phyloP scores from a whole-genome alignment of 2,888 invertebrate genomes.

The Mesoligia furuncula region DNA sequence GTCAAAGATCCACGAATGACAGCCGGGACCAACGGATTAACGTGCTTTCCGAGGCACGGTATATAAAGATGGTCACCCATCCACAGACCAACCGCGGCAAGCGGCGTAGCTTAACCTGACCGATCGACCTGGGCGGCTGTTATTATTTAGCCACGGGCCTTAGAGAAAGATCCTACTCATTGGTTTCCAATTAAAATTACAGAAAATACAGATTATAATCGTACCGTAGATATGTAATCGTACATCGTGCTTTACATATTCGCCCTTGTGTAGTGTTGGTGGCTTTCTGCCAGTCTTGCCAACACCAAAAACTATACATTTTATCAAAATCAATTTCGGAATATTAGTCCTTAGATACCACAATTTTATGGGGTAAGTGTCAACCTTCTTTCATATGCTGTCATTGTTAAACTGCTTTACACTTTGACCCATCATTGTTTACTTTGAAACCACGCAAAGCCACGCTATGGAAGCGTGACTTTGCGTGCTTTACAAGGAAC shows the following conservation, averaged over 20 bases:
- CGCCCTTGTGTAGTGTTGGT: not conserved
- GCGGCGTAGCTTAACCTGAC: too few species aligned
- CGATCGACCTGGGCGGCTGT: too few species aligned
- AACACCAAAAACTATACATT: not conserved
- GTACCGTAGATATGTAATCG: too few species aligned
- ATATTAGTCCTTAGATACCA: not conserved
- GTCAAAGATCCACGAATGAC: too few species aligned
- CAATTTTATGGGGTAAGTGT: not conserved
- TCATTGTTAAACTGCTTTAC: not conserved
- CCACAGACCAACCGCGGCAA: too few species aligned
- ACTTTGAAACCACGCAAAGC: conserved; percentile 12
- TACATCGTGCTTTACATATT: too few species aligned
- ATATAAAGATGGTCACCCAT: too few species aligned
- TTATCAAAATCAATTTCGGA: not conserved
- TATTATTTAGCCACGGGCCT: too few species aligned
- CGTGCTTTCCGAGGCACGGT: too few species aligned
- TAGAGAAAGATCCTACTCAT: not conserved
- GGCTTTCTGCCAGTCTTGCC: not conserved
- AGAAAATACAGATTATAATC: too few species aligned
- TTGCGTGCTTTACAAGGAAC: too few species aligned
- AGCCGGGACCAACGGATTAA: too few species aligned
- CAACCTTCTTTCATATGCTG: conserved; percentile 12
- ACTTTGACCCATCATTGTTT: conserved; percentile 6
- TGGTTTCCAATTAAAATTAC: not conserved
- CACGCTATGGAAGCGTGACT: not conserved